Base-by-base conservation (phyloP, 2,113 vertebrate species). In the Plestiodon gilberti region DNA sequence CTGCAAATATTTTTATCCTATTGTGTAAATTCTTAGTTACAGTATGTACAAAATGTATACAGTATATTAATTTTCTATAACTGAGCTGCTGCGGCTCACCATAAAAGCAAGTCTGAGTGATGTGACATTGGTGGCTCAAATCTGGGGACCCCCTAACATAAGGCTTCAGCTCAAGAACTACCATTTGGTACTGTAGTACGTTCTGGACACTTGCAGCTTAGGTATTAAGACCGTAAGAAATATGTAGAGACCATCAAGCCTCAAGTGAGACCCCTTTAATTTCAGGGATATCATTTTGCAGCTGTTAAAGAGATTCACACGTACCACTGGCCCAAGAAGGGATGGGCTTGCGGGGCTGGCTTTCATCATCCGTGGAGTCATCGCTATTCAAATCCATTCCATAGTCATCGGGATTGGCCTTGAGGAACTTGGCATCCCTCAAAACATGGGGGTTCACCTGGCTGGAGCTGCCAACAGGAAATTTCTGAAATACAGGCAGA, bases 371-470 rank as follows among this genome's bases (percentile, higher is more conserved):
- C 0, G 99, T 99, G 3, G 98, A 99, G 90, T 99, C 99, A 0
- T 99, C 98, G 0, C 98, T 99, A 85, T 98, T 98, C 91, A 98
- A 96, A 87, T 99, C 98, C 98, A 99, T 99, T 43, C 98, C 99
- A 0, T 99, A 99, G 90, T 98, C 96, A 2, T 99, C 97, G 0
- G 86, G 57, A 23, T 96, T 96, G 69, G 89, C 90, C 90, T 90
- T 88, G 0, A 90, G 92, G 0, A 83, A 87, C 1, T n/a, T 64
- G 0, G 76, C 15, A 0, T 23, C 84, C 81, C 64, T 83, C 3
- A 81, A 87, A 1, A 94, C 96, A 78, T 96, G 96, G 0, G 96
- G 96, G n/a, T 97, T 96, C 87, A 96, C 95, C 0, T 94, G 79
- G 84, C 96, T 97, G 0, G 98, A 97, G 17, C 96, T 95, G 18